Base-by-base conservation (phyloP, 2,113 vertebrate species). In the Oriolus oriolus region DNA sequence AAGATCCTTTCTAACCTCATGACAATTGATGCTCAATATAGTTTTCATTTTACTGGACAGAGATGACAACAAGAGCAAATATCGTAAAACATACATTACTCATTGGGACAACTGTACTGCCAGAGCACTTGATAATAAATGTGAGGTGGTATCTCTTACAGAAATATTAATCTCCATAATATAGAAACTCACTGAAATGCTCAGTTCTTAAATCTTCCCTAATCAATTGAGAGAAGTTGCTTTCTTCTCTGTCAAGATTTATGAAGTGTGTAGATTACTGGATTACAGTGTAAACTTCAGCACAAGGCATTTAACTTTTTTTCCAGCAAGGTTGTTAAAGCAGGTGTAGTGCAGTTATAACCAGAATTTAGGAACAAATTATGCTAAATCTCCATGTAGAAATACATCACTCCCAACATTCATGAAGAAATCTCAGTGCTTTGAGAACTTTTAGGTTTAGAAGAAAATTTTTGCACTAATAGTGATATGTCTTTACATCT, bases 171-270 rank as follows among this genome's bases (percentile, higher is more conserved):
- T 84, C 26, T 68, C 23, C 5, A 2, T 71, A 26, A 14, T 61
- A 41, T 0, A 24, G 21, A 42, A 83, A 33, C 7, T 57, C 16
- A 22, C 6, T 65, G 1, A 60, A 49, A 10, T 4, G 0, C 17
- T 91, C 1, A 1, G 16, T 81, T 87, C 35, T 86, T 65, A 90
- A 75, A 60, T 64, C 44, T 77, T 56, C 27, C 41, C 17, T 69
- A 31, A 56, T 7, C 0, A 1, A 11, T 75, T 47, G 37, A 31
- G 39, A 82, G 85, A 63, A 94, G 56, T 6, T 11, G 1, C 13
- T 0, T 0, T 1, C 22, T 81, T 84, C 50, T 53, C 14, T 35
- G 3, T 71, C 20, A 60, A 87, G 31, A 56, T 73, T 64, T 71
- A 42, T 50, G 33, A 66, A 63, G 22, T 33, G 18, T 50, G 31